Percentiles rank a stretch among this genome's conserved stretches.
Conservation (phyloP, 2,888 invertebrate species). For the Lasioglossum vierecki region DNA sequence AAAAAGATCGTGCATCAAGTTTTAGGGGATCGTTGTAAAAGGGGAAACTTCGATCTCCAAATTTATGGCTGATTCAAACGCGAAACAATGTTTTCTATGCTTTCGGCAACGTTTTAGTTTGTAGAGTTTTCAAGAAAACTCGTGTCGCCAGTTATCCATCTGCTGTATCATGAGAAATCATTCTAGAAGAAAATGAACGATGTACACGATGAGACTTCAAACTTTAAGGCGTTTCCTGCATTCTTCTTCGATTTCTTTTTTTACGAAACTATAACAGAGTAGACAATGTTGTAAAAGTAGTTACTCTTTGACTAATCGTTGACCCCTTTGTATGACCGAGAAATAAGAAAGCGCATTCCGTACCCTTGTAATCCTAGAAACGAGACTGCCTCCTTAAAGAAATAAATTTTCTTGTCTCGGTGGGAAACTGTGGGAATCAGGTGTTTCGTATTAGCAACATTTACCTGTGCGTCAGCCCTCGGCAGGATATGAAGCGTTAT, state of each 20-base stretch:
- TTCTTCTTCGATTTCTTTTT: not conserved
- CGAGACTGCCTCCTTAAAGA: not conserved
- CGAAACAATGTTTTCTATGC: not conserved
- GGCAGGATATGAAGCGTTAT: conserved; percentile 45
- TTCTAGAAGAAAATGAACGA: not conserved
- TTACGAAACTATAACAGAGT: not conserved
- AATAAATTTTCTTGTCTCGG: not conserved
- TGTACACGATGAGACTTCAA: not conserved
- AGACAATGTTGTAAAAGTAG: not conserved
- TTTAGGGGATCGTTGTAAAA: not conserved
- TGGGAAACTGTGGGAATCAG: not conserved
- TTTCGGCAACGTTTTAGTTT: not conserved
- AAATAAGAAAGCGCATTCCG: too few relatives aligned
- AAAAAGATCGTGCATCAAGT: not conserved
- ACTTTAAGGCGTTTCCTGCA: not conserved
- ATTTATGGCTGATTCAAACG: not conserved
- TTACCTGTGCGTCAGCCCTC: conserved; percentile 15
- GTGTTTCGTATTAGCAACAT: not conserved
- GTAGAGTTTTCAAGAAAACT: not conserved
- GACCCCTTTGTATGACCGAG: too few relatives aligned
- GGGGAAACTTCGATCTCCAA: not conserved
- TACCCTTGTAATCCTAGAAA: too few relatives aligned
- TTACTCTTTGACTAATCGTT: too few relatives aligned
- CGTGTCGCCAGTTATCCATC: not conserved
- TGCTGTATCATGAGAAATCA: not conserved